Percentiles rank a stretch among this genome's conserved stretches.
Conservation (phyloP, 2,797 vertebrate species). For the Ctenosaura bakeri region DNA sequence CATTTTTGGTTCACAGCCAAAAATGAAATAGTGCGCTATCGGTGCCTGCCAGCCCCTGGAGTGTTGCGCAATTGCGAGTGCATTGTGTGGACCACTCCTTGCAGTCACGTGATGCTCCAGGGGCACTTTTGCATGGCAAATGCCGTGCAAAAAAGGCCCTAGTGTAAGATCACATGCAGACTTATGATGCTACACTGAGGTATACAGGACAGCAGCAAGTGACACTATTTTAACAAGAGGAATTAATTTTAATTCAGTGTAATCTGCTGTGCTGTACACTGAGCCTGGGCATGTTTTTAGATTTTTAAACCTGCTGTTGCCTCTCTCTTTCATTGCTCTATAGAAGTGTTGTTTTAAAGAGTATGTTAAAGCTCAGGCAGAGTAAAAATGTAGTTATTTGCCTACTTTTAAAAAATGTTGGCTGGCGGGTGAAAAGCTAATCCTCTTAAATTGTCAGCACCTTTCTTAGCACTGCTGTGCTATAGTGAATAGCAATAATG, state of each 20-base stretch:
- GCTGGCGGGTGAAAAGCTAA: slow-evolving; percentile 23
- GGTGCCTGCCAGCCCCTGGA: too few relatives aligned
- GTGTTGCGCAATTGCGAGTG: too few relatives aligned
- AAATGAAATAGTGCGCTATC: too few relatives aligned
- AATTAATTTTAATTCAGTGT: not conserved
- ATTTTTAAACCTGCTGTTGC: not conserved
- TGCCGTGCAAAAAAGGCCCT: too few relatives aligned
- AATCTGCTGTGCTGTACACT: not conserved
- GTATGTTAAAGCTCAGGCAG: not conserved
- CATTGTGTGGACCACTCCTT: too few relatives aligned
- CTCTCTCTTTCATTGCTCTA: not conserved
- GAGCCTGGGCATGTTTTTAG: not conserved
- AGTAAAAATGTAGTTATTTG: not conserved
- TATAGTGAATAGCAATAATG: not conserved
- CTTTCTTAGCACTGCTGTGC: not conserved
- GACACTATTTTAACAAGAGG: not conserved
- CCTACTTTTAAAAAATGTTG: slow-evolving; percentile 5
- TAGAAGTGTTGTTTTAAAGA: slow-evolving; percentile 24
- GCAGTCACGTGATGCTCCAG: too few relatives aligned
- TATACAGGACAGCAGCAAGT: too few relatives aligned
- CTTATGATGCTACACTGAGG: too few relatives aligned
- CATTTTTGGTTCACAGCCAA: too few relatives aligned
- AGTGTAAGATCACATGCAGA: too few relatives aligned
- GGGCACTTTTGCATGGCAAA: too few relatives aligned
- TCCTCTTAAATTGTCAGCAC: not conserved